A percentile compares a stretch with the other conserved stretches of the same genome.
These are phyloP conservation scores for Potamilus streckersoni DNA, from an alignment of 1,140 invertebrate species.

Conservation along the genomic window DNA sequence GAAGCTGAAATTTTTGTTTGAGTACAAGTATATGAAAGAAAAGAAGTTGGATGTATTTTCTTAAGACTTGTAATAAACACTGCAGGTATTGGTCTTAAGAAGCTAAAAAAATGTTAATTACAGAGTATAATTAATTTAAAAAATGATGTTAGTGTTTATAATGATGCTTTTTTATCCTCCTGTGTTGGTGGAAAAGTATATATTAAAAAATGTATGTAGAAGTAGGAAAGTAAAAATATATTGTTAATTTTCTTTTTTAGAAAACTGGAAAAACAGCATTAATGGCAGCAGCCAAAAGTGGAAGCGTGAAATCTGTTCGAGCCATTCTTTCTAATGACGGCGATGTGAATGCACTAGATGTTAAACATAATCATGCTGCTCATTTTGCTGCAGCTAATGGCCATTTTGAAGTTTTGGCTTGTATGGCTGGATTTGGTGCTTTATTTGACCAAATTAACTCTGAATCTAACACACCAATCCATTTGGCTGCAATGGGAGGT, in stretches of 20 bases:
- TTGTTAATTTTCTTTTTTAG: conserved; percentile 36
- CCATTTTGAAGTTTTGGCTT: conserved; percentile 53
- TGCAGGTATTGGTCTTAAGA: too few species aligned
- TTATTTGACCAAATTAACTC: conserved; percentile 64
- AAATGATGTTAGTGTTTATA: too few species aligned
- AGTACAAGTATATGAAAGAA: too few species aligned
- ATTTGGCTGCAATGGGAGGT: conserved; percentile 60
- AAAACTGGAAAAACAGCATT: conserved; percentile 62
- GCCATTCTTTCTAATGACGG: conserved; percentile 61
- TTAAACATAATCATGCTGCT: conserved; percentile 56
- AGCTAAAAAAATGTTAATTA: too few species aligned
- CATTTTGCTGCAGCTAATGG: conserved; percentile 67
- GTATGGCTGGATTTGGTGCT: conserved; percentile 64
- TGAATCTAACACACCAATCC: conserved; percentile 64
- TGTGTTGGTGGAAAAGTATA: too few species aligned
- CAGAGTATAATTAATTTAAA: too few species aligned
- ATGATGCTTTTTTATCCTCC: too few species aligned
- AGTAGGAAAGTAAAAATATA: background rate
- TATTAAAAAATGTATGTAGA: too few species aligned
- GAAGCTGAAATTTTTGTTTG: too few species aligned
- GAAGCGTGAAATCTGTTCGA: conserved; percentile 59
- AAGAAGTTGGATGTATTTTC: too few species aligned
- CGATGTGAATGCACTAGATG: conserved; percentile 59
- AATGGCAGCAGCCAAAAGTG: conserved; percentile 64
- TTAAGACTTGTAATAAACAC: too few species aligned